A percentile compares a stretch with the other conserved stretches of the same genome.
These are phyloP conservation scores for Corythaeola cristata DNA, from an alignment of 2,113 vertebrate genomes.

Conservation along the genomic window DNA sequence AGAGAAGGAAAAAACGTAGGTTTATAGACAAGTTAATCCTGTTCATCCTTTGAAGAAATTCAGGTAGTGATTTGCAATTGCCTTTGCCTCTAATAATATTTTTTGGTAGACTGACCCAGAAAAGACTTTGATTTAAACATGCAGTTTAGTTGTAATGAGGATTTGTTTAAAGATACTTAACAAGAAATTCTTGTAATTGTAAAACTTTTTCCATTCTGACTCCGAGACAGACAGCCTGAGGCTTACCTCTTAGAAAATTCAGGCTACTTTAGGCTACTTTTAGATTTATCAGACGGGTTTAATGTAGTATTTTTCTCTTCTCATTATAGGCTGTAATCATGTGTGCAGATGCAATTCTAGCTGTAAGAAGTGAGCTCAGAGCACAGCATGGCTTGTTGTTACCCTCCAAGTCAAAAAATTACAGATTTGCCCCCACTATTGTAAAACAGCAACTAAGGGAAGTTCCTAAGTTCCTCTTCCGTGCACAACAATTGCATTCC, in stretches of 20 bases:
- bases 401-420: neutral
- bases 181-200: neutral
- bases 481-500: neutral
- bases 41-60: neutral
- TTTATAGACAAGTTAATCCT: neutral
- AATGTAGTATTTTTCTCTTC: neutral
- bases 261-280: neutral
- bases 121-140: neutral
- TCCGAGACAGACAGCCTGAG: neutral
- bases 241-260: neutral
- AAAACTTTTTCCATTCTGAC: neutral
- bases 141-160: neutral
- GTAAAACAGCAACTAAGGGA: neutral
- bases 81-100: neutral
- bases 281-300: neutral
- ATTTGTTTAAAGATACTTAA: neutral
- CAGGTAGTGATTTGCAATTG: neutral
- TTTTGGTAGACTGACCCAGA: neutral
- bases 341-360: neutral
- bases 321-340: neutral
- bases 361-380: neutral
- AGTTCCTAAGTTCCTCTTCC: neutral
- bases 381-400: neutral
- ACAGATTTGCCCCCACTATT: neutral
- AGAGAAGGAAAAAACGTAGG: neutral